Conservation (phyloP, 2,888 invertebrate genomes). For the Xestoiulus laeticollis region DNA sequence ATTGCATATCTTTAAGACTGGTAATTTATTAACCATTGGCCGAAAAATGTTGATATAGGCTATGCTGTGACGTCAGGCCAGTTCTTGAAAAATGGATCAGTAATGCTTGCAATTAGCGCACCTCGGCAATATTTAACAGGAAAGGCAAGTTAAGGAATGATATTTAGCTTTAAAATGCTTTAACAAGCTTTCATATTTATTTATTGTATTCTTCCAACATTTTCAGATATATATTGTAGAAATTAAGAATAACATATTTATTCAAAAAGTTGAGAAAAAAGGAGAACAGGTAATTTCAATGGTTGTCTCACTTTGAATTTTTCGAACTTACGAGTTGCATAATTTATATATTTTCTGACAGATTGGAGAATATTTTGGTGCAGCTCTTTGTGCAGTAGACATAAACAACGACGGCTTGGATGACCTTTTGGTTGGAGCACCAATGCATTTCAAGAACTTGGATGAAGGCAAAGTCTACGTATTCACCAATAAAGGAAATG, state of each 20-base stretch:
- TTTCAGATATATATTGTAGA: constrained; percentile 64
- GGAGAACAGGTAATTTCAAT: constrained; percentile 60
- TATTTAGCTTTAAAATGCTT: too few relatives aligned
- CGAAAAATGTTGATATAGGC: constrained; percentile 60
- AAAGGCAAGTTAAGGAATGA: too few relatives aligned
- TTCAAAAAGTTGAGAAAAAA: constrained; percentile 52
- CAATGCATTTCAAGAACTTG: constrained; percentile 62
- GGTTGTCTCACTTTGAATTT: too few relatives aligned
- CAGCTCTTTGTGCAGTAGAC: constrained; percentile 71
- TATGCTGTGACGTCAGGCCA: constrained; percentile 62
- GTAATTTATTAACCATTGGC: too few relatives aligned
- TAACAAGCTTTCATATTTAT: too few relatives aligned
- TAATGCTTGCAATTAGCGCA: constrained; percentile 68
- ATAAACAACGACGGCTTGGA: constrained; percentile 72
- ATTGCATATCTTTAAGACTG: too few relatives aligned
- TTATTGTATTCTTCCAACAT: too few relatives aligned
- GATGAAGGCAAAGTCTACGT: constrained; percentile 73
- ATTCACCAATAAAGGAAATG: constrained; percentile 64
- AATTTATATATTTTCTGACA: not conserved
- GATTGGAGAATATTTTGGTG: constrained; percentile 74
- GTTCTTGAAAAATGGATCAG: constrained; percentile 61
- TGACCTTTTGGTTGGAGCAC: constrained; percentile 75
- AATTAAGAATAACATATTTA: constrained; percentile 60
- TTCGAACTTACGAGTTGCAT: not conserved
- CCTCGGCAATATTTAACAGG: constrained; percentile 66